A percentile compares a stretch with the other conserved stretches of the same genome.
phyloP scores from a whole-genome alignment of 2,113 vertebrate species.

The Cyprinodon brontotheroides region DNA sequence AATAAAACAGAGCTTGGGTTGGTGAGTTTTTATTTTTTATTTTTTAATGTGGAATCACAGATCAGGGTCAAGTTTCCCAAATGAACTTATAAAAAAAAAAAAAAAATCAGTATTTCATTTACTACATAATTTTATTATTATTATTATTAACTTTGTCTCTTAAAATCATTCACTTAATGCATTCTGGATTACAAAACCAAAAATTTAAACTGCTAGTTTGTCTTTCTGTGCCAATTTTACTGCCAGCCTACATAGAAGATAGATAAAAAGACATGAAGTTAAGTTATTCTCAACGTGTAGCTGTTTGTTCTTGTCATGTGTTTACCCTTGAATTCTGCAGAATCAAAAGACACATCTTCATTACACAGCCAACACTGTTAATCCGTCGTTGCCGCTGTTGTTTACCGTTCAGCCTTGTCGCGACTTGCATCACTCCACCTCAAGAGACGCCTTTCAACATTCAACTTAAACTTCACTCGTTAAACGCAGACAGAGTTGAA shows the following conservation, averaged over 20 bases:
- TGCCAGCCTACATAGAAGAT: background rate
- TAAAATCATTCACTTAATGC: background rate
- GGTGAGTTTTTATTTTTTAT: too few relatives aligned
- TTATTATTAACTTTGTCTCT: background rate
- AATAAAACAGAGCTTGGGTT: background rate
- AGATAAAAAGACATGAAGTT: constrained; percentile 36
- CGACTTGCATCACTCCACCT: constrained; percentile 36
- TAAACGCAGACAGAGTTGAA: constrained; percentile 31
- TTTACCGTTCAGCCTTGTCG: constrained; percentile 43
- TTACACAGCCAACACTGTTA: constrained; percentile 51
- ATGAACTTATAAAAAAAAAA: background rate
- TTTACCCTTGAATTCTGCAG: constrained; percentile 48
- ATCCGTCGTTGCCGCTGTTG: constrained; percentile 55
- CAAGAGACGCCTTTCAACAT: constrained; percentile 32
- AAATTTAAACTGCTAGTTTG: background rate
- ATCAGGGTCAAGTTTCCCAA: background rate
- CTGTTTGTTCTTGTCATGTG: constrained; percentile 38
- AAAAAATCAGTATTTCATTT: background rate
- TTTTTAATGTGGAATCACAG: background rate
- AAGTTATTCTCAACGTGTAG: constrained; percentile 33
- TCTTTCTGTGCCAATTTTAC: background rate
- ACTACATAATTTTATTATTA: background rate
- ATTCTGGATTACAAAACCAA: background rate
- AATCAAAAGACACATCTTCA: constrained; percentile 48
- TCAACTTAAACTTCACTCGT: constrained; percentile 19